Evolutionary conservation across 2,888 invertebrate species (phyloP), one percentile per base, ranked within the genome.

Genomic region (Pelosia muscerda): DNA sequence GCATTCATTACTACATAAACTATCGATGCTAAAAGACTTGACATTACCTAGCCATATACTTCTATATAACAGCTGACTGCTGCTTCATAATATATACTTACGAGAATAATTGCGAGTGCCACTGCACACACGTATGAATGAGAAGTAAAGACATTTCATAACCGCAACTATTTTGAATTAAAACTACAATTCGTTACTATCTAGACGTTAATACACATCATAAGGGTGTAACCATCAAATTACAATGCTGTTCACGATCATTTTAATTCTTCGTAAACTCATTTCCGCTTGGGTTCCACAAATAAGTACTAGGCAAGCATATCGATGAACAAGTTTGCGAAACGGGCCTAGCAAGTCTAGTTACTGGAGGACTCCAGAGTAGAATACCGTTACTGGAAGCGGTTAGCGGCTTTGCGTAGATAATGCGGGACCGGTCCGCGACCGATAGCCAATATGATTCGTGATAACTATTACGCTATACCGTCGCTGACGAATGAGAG

Each of bases 351-450:
- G 85, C 87, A 78, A 83, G 86, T 86, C 86, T 88, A 87, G 87
- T 79, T 75, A 82, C 78, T 82, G 80, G 86, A 87, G 87, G 88
- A 86, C 84, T 89, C 82, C 84, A 81, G 84, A 84, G 82, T 74
- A 68, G 81, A 86, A 82, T 91, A 92, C 93, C 93, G 93, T 93
- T 93, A 93, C 74, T 84, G 78, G 84, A 84, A 86, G 87, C 87
- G 87, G 89, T 85, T 88, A 84, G 88, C 85, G 84, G 83, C 84
- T 87, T 86, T 86, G 89, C 89, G 88, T 88, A 87, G 89, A 90
- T 91, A 91, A 90, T 89, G 82, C 84, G 84, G 81, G 84, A 91
- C 92, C 90, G 92, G 91, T 92, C 84, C 78, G 79, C 84, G 78
- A 85, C 84, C 82, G 85, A 89, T 86, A 87, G 79, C 79, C 80